Conservation (phyloP, 1,140 invertebrate species). For the Drosophila parabipectinata region DNA sequence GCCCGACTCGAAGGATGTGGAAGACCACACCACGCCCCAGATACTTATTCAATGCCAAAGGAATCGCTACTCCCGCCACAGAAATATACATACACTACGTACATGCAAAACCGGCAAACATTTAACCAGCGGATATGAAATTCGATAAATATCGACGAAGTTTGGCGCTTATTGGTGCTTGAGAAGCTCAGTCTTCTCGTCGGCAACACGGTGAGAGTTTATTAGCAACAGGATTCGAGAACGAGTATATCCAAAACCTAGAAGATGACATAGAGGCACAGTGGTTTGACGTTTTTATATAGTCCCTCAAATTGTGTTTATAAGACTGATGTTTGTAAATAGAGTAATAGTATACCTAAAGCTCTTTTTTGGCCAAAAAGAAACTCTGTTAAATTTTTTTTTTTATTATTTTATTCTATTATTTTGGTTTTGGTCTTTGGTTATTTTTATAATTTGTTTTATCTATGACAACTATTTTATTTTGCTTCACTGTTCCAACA, state of each 20-base stretch:
- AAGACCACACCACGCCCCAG: neutral
- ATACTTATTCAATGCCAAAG: constrained; percentile 37
- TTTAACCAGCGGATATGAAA: constrained; percentile 78
- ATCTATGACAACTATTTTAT: neutral
- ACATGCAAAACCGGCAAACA: constrained; percentile 72
- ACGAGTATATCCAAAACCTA: constrained; percentile 11
- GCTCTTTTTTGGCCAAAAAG: too few relatives aligned
- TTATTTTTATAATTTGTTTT: too few relatives aligned
- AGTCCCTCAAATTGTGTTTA: too few relatives aligned
- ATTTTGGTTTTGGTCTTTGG: too few relatives aligned
- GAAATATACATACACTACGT: neutral
- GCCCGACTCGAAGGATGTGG: constrained; percentile 34
- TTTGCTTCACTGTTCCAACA: constrained; percentile 23
- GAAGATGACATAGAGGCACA: constrained; percentile 24
- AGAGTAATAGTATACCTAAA: too few relatives aligned
- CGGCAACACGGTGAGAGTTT: constrained; percentile 54
- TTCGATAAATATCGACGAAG: constrained; percentile 81
- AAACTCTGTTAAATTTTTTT: too few relatives aligned
- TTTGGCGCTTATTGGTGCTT: constrained; percentile 60
- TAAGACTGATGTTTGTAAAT: neutral
- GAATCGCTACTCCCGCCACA: constrained; percentile 12
- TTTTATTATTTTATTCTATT: too few relatives aligned
- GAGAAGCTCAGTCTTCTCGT: constrained; percentile 31
- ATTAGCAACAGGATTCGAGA: constrained; percentile 73
- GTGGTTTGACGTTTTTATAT: neutral